phyloP scores from a whole-genome alignment of 2,113 vertebrate species.

The Fukomys damarensis region DNA sequence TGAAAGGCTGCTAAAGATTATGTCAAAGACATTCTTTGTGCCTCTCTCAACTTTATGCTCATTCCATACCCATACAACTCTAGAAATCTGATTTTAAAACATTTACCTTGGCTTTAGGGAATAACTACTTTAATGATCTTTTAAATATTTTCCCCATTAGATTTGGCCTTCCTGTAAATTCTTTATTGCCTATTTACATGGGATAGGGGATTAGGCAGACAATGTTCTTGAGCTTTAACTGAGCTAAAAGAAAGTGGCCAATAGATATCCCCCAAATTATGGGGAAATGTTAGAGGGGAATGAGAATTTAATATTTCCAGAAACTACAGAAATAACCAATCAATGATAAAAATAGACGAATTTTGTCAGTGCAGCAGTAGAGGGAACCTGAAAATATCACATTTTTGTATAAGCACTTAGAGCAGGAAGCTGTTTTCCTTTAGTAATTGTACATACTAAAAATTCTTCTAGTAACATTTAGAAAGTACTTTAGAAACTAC shows the following conservation, averaged over 20 bases:
- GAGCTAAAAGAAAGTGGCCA: constrained; percentile 60
- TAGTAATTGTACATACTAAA: neutral
- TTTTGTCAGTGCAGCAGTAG: constrained; percentile 28
- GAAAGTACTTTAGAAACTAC: neutral
- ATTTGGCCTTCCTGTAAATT: constrained; percentile 72
- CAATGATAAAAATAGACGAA: constrained; percentile 53
- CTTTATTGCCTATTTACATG: constrained; percentile 77
- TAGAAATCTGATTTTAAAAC: constrained; percentile 76
- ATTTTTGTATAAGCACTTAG: constrained; percentile 7
- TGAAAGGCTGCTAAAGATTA: constrained; percentile 37
- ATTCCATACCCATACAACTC: neutral
- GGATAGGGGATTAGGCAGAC: constrained; percentile 74
- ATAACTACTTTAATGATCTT: constrained; percentile 79
- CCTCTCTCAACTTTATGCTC: constrained; percentile 32
- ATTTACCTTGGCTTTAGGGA: constrained; percentile 69
- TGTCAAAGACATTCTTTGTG: constrained; percentile 21
- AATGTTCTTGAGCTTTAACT: constrained; percentile 61
- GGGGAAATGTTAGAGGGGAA: constrained; percentile 21
- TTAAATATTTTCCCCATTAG: constrained; percentile 74
- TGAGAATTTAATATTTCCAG: neutral
- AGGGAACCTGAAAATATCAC: neutral
- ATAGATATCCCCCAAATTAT: constrained; percentile 53
- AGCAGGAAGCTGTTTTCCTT: neutral
- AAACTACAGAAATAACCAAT: constrained; percentile 37
- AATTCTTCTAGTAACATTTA: neutral